Evolutionary conservation across 2,797 vertebrate genomes (phyloP).

Genomic region (Aplochiton taeniatus): DNA sequence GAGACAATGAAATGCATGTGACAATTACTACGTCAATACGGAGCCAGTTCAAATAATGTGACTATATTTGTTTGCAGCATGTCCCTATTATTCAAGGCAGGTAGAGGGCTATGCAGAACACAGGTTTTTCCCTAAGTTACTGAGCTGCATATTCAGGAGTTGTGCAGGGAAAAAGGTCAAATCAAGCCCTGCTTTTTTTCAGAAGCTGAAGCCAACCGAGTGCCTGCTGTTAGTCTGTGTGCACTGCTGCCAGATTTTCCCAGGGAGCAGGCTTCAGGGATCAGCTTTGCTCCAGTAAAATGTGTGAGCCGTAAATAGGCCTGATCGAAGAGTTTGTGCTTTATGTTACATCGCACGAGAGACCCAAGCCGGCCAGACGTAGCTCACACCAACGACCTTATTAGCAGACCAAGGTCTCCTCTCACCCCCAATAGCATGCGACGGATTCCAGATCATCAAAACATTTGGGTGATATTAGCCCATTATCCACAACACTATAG

Average conservation of each 20-base stretch:
- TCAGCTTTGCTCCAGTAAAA: slow-evolving; percentile 67
- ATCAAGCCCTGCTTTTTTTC: slow-evolving; percentile 49
- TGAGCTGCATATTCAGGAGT: neutral
- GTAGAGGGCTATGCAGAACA: slow-evolving; percentile 31
- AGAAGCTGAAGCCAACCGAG: slow-evolving; percentile 39
- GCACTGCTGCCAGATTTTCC: slow-evolving; percentile 43
- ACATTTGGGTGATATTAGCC: slow-evolving; percentile 48
- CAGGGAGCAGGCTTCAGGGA: slow-evolving; percentile 55
- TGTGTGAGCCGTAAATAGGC: slow-evolving; percentile 69
- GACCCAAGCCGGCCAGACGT: slow-evolving; percentile 44
- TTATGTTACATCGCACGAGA: slow-evolving; percentile 70
- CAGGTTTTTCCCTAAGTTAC: slow-evolving; percentile 19
- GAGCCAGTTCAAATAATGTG: neutral
- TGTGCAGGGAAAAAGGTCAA: slow-evolving; percentile 45
- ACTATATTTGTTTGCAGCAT: slow-evolving; percentile 7
- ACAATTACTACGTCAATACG: neutral
- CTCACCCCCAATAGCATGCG: slow-evolving; percentile 41
- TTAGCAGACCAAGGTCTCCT: slow-evolving; percentile 45
- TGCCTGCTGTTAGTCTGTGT: slow-evolving; percentile 23
- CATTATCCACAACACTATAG: too few species aligned
- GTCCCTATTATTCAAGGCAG: slow-evolving; percentile 1
- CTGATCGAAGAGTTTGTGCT: slow-evolving; percentile 66
- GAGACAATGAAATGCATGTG: neutral
- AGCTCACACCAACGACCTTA: slow-evolving; percentile 58
- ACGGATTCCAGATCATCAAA: slow-evolving; percentile 20